A percentile compares a stretch with the other conserved stretches of the same genome.
These are phyloP conservation scores for Pollenia griseotomentosa DNA, from an alignment of 2,888 invertebrate genomes.

Conservation along the genomic window DNA sequence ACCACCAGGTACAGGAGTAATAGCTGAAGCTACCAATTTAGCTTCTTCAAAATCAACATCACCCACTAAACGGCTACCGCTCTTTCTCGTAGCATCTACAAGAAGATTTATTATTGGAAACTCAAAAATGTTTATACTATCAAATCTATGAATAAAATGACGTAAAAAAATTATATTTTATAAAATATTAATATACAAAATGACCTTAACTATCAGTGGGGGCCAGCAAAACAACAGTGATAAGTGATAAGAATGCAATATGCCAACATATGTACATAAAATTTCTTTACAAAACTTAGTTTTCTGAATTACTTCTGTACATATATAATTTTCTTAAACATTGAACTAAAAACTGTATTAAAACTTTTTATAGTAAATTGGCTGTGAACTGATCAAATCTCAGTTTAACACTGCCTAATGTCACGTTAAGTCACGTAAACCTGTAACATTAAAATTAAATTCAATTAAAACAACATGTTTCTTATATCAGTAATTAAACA, in stretches of 20 bases:
- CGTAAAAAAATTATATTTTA: background rate
- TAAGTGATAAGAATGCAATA: constrained; percentile 36
- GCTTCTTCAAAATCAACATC: constrained; percentile 96
- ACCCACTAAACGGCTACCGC: constrained; percentile 94
- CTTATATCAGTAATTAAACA: background rate
- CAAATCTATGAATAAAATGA: constrained; percentile 30
- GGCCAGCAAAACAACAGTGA: constrained; percentile 42
- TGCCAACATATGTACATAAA: constrained; percentile 6
- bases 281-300: background rate
- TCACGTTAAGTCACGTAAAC: no score
- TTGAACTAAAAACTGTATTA: no score
- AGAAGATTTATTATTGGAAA: constrained; percentile 30
- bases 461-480: no score
- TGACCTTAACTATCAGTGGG: constrained; percentile 55
- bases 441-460: no score
- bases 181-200: constrained; percentile 18
- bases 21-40: constrained; percentile 91
- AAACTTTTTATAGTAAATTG: no score
- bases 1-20: constrained; percentile 98
- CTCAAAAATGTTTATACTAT: constrained; percentile 11
- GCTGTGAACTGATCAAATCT: no score
- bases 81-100: constrained; percentile 90
- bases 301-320: no score
- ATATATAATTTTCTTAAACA: no score
- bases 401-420: no score